Conservation (phyloP, 2,888 invertebrate species). For the Icerya purchasi region DNA sequence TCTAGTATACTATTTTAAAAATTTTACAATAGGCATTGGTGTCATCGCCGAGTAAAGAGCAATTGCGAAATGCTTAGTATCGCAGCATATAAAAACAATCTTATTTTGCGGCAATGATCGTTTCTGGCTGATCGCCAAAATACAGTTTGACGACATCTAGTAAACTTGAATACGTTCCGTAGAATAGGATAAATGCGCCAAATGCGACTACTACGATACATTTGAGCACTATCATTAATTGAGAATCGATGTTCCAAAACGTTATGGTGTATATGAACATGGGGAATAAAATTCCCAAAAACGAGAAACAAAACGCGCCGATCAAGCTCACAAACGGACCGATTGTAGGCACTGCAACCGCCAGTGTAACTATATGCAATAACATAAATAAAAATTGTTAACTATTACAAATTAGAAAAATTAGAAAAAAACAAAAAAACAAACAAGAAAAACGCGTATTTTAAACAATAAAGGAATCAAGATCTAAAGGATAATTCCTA, state of each 20-base stretch:
- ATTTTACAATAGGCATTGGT: no score
- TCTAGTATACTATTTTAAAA: no score
- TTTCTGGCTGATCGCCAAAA: no score
- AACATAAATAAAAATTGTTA: no score
- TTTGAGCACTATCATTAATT: conserved; percentile 54
- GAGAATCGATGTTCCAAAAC: conserved; percentile 59
- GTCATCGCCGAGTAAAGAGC: no score
- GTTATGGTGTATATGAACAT: conserved; percentile 66
- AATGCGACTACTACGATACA: conserved; percentile 50
- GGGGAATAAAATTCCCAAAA: conserved; percentile 72
- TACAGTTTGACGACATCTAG: conserved; percentile 33
- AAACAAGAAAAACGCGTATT: neutral
- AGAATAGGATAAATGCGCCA: conserved; percentile 57
- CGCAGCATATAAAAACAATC: no score
- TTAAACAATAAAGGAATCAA: no score
- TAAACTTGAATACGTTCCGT: conserved; percentile 51
- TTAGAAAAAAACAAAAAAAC: no score
- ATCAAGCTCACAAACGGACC: conserved; percentile 77
- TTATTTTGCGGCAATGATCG: no score
- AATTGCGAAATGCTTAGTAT: no score
- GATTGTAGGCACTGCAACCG: conserved; percentile 69
- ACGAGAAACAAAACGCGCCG: conserved; percentile 81
- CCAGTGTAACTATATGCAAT: conserved; percentile 44
- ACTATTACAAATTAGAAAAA: no score
- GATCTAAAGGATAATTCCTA: no score